Conservation (phyloP, 2,113 vertebrate genomes). For the Fregata magnificens region DNA sequence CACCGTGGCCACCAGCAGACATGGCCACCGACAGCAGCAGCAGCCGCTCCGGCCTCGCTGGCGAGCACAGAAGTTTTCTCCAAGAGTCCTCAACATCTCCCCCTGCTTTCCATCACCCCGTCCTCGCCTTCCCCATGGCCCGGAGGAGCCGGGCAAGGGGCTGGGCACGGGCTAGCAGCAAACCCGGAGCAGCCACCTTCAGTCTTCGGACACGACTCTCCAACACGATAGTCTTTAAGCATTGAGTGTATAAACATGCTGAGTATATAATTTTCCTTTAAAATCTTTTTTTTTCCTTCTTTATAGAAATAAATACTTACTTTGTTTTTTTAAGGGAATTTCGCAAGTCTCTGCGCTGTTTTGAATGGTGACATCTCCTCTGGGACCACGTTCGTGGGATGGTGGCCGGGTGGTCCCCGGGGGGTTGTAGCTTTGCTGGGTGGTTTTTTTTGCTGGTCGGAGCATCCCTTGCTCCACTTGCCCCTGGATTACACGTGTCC, state of each 20-base stretch:
- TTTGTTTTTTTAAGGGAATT: conserved; percentile 5
- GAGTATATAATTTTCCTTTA: conserved; percentile 61
- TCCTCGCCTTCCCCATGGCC: background rate
- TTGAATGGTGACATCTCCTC: background rate
- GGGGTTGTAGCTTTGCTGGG: background rate
- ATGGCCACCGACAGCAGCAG: background rate
- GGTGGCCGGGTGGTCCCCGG: rapidly evolving
- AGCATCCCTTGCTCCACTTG: background rate
- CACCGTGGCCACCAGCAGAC: background rate
- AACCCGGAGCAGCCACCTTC: background rate
- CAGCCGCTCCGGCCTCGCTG: background rate
- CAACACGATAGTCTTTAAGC: background rate
- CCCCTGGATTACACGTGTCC: background rate
- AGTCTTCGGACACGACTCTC: background rate
- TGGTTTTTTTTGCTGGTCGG: conserved; percentile 42
- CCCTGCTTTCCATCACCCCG: background rate
- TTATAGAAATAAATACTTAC: conserved; percentile 64
- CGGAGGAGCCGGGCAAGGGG: background rate
- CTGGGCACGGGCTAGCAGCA: background rate
- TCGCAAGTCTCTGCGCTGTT: background rate
- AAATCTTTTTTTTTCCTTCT: conserved; percentile 5
- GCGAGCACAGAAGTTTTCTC: background rate
- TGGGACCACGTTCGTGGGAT: background rate
- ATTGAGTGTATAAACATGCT: conserved; percentile 59
- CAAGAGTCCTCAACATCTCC: background rate